These are phyloP conservation scores for Potamarius usumacintae DNA, from an alignment of 2,113 vertebrate species.

Conservation along the genomic window DNA sequence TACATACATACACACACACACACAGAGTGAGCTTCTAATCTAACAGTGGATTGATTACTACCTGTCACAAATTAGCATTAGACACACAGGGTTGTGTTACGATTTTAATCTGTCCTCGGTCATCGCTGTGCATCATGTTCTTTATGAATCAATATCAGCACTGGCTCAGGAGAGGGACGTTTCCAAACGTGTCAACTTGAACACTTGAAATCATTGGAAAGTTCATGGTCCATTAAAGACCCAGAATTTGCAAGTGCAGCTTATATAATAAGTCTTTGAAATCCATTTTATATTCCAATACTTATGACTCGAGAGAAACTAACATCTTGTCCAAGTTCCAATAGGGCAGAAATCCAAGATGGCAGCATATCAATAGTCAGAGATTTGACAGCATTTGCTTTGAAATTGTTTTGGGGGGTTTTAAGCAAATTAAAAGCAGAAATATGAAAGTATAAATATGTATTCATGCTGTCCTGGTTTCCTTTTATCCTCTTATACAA, in stretches of 20 bases:
- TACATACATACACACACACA: not conserved
- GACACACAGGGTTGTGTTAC: not conserved
- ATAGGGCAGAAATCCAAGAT: not conserved
- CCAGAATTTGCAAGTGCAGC: not conserved
- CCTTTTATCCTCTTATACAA: too few relatives aligned
- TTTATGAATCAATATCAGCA: not conserved
- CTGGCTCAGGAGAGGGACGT: not conserved
- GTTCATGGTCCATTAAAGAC: not conserved
- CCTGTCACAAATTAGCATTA: constrained; percentile 14
- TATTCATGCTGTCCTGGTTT: not conserved
- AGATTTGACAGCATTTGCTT: not conserved
- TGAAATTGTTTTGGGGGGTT: not conserved
- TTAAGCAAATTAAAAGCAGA: too few relatives aligned
- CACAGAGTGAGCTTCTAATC: not conserved
- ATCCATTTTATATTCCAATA: not conserved
- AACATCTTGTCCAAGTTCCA: not conserved
- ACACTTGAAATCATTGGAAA: not conserved
- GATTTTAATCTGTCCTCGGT: not conserved
- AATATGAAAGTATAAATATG: not conserved
- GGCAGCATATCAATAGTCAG: not conserved
- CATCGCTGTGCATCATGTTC: not conserved
- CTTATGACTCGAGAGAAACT: not conserved
- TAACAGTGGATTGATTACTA: constrained; percentile 10
- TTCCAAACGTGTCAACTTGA: not conserved
- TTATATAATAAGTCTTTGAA: not conserved